Conservation (phyloP, 2,113 vertebrate species). For the Corynorhinus townsendii region DNA sequence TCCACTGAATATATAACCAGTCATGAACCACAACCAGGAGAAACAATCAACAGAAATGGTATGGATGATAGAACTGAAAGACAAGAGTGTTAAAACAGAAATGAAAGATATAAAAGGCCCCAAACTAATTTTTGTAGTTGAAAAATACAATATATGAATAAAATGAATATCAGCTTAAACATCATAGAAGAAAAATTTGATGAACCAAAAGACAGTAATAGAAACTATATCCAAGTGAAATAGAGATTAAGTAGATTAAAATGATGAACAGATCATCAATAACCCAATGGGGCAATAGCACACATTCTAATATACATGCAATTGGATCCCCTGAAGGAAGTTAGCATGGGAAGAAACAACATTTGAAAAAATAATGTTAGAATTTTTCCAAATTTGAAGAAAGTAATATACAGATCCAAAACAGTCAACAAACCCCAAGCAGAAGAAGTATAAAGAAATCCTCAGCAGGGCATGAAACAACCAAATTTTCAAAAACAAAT, state of each 20-base stretch:
- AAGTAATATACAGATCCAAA: background rate
- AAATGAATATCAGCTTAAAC: background rate
- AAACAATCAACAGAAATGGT: background rate
- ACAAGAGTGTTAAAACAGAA: background rate
- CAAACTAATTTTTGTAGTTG: background rate
- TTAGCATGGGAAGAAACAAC: background rate
- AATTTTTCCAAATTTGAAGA: background rate
- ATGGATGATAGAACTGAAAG: background rate
- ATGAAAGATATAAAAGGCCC: background rate
- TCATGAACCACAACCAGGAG: background rate
- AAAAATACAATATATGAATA: background rate
- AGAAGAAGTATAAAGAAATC: conserved; percentile 6
- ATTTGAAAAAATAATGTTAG: background rate
- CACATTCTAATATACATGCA: background rate
- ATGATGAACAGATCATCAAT: background rate
- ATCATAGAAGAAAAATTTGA: background rate
- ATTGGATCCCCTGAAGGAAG: background rate
- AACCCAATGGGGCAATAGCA: background rate
- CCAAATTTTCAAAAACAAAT: background rate
- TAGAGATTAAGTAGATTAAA: background rate
- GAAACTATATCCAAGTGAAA: background rate
- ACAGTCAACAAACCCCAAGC: background rate
- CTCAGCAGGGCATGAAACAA: background rate
- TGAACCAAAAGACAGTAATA: background rate
- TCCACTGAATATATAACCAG: background rate